Conservation (phyloP, 1,140 invertebrate species). For the Scaptodrosophila lebanonensis region DNA sequence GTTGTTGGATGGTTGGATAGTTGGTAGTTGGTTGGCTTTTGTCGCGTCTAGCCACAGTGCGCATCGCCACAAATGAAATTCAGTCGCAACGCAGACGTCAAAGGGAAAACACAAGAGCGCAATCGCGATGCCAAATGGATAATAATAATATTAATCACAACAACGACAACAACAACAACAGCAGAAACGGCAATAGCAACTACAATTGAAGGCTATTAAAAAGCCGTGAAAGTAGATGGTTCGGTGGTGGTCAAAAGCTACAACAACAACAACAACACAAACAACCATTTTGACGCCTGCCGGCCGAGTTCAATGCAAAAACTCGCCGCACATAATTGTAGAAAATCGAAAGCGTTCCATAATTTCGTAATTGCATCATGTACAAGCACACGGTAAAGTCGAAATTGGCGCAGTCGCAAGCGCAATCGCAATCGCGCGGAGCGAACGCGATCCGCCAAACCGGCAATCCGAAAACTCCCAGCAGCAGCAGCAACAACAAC, state of each 20-base stretch:
- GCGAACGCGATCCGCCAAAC: no score
- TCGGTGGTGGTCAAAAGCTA: no score
- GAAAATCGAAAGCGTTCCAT: no score
- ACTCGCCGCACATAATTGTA: no score
- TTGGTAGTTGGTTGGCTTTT: slow-evolving; percentile 16
- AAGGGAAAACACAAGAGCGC: slow-evolving; percentile 65
- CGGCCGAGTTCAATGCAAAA: neutral
- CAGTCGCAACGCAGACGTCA: slow-evolving; percentile 67
- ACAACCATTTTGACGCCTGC: no score
- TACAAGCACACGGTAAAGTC: slow-evolving; percentile 68
- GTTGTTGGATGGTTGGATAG: no score
- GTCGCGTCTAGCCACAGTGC: slow-evolving; percentile 27
- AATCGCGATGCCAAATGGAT: slow-evolving; percentile 32
- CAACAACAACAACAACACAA: no score
- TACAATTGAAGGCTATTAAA: neutral
- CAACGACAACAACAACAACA: slow-evolving; percentile 19
- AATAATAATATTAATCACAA: slow-evolving; percentile 9
- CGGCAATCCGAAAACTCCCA: slow-evolving; percentile 42
- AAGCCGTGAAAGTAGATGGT: no score
- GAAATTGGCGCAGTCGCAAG: slow-evolving; percentile 51
- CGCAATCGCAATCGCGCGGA: no score
- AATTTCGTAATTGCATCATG: slow-evolving; percentile 36
- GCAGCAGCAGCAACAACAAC: slow-evolving; percentile 13
- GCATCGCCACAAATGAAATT: slow-evolving; percentile 55
- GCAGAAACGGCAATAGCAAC: slow-evolving; percentile 14